Conservation (phyloP, 2,888 invertebrate genomes). For the Acrocera orbiculus region DNA sequence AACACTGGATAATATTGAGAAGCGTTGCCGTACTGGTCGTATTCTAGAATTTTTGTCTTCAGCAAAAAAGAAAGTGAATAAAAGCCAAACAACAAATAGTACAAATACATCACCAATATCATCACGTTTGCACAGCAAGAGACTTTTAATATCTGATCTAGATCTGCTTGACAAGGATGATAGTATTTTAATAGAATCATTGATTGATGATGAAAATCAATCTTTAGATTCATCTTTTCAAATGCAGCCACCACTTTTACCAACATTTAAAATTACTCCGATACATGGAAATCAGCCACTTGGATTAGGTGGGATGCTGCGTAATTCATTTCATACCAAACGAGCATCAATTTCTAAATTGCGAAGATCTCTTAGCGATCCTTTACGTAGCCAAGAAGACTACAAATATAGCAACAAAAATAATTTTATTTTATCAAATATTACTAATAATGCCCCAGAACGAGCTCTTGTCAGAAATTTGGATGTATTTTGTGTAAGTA, state of each 20-base stretch:
- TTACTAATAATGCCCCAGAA: conserved; percentile 10
- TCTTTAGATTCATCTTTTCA: conserved; percentile 26
- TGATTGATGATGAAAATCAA: conserved; percentile 14
- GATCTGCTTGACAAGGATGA: conserved; percentile 15
- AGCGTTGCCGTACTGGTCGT: conserved; percentile 14
- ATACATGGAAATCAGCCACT: conserved; percentile 18
- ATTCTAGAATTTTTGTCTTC: conserved; percentile 26
- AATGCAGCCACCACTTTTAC: conserved; percentile 26
- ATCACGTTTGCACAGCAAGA: conserved; percentile 10
- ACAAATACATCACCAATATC: conserved; percentile 20
- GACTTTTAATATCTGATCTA: conserved; percentile 12
- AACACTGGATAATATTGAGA: not conserved
- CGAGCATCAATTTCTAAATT: conserved; percentile 25
- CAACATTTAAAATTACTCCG: conserved; percentile 27
- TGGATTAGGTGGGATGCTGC: conserved; percentile 23
- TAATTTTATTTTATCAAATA: conserved; percentile 6
- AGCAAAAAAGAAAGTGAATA: conserved; percentile 14
- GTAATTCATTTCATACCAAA: conserved; percentile 24
- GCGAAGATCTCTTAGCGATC: conserved; percentile 27
- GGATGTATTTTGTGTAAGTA: conserved; percentile 27
- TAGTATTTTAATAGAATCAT: conserved; percentile 14
- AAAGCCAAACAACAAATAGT: conserved; percentile 10
- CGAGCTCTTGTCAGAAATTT: conserved; percentile 18
- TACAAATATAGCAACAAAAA: not conserved
- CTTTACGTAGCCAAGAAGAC: conserved; percentile 15